Percentiles rank a stretch among this genome's conserved stretches.
Conservation (phyloP, 2,797 vertebrate species). For the Melanotaenia parkinsoni region DNA sequence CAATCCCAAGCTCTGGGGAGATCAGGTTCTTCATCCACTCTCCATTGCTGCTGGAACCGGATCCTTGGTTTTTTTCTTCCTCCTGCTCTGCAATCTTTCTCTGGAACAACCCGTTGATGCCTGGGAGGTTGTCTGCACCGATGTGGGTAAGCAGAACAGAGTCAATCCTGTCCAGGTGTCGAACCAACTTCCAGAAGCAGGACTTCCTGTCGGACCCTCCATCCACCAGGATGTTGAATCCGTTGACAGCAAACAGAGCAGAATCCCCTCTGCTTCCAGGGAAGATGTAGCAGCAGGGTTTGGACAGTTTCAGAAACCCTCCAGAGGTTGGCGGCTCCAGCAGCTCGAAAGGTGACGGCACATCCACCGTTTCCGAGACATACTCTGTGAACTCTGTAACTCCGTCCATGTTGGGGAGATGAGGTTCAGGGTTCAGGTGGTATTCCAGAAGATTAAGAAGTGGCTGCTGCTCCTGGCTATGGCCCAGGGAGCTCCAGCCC, state of each 20-base stretch:
- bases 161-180: constrained; percentile 97
- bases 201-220: constrained; percentile 96
- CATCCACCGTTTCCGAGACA: constrained; percentile 94
- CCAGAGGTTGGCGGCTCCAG: constrained; percentile 97
- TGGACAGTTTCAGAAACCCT: constrained; percentile 98
- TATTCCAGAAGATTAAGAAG: constrained; percentile 85
- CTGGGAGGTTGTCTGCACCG: constrained; percentile 96
- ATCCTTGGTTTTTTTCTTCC: constrained; percentile 90
- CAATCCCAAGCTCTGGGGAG: constrained; percentile 96
- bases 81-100: constrained; percentile 97
- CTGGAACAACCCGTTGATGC: constrained; percentile 96
- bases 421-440: constrained; percentile 89
- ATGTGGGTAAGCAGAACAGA: constrained; percentile 97
- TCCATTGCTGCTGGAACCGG: constrained; percentile 88
- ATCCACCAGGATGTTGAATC: constrained; percentile 98
- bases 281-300: constrained; percentile 99
- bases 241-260: constrained; percentile 96
- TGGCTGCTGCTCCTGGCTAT: constrained; percentile 82
- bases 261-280: constrained; percentile 97
- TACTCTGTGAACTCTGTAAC: constrained; percentile 95
- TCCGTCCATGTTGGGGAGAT: constrained; percentile 93
- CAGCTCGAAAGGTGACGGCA: constrained; percentile 95
- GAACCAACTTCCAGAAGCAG: constrained; percentile 99
- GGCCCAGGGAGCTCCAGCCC: constrained; percentile 91
- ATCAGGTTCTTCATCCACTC: constrained; percentile 98